Evolutionary conservation across 2,113 vertebrate species (phyloP).

Genomic region (Phrynosoma blainvillii): DNA sequence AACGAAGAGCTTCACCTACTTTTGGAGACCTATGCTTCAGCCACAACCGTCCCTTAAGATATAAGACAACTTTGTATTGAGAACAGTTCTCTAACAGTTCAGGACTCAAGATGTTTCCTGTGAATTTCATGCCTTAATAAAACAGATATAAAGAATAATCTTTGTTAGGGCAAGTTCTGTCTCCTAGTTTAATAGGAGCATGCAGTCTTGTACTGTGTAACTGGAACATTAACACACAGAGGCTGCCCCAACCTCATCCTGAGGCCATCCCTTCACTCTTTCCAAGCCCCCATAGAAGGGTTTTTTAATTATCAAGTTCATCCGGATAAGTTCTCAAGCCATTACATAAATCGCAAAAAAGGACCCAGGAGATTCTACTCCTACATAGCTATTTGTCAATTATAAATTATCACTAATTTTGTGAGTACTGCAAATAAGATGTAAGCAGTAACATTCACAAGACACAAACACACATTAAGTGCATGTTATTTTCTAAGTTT

Average conservation of each 20-base stretch:
- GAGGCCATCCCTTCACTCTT: background rate
- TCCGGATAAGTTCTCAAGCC: background rate
- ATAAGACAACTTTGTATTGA: background rate
- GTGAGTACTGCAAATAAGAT: slow-evolving; percentile 27
- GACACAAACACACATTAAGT: slow-evolving; percentile 12
- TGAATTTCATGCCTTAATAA: background rate
- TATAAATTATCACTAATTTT: slow-evolving; percentile 29
- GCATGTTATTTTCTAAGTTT: background rate
- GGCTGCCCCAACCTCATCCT: background rate
- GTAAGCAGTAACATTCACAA: background rate
- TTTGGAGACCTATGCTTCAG: slow-evolving; percentile 21
- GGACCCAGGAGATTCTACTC: background rate
- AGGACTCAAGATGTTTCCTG: background rate
- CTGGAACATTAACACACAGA: background rate
- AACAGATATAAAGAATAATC: background rate
- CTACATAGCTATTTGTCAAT: slow-evolving; percentile 37
- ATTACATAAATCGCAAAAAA: background rate
- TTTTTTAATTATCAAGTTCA: background rate
- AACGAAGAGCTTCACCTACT: slow-evolving; percentile 12
- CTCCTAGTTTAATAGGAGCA: background rate
- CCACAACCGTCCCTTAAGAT: slow-evolving; percentile 17
- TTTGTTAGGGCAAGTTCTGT: slow-evolving; percentile 18
- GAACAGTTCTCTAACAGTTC: background rate
- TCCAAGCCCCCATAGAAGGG: background rate
- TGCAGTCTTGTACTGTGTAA: background rate